Evolutionary conservation across 2,888 invertebrate genomes (phyloP).

Genomic region (Acleris emargana): DNA sequence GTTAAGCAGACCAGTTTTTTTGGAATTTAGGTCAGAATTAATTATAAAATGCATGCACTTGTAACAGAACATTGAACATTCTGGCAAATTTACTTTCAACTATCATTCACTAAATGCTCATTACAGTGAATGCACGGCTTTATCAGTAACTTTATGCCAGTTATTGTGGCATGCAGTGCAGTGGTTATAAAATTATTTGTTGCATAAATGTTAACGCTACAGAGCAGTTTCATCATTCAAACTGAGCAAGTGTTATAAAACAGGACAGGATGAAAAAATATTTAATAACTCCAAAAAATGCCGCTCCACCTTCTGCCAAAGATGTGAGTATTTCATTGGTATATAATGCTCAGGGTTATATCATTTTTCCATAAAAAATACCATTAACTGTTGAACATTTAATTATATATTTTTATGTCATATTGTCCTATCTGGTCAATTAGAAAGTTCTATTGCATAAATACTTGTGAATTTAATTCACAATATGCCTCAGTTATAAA

Average conservation of each 20-base stretch:
- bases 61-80: too few species aligned
- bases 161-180: conserved; percentile 6
- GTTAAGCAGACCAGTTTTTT: background rate
- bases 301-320: background rate
- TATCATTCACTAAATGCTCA: too few species aligned
- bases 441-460: too few species aligned
- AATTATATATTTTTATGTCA: too few species aligned
- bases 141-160: background rate
- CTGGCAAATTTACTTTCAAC: too few species aligned
- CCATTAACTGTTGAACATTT: too few species aligned
- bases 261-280: conserved; percentile 25
- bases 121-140: too few species aligned
- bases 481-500: too few species aligned
- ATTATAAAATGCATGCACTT: conserved; percentile 11
- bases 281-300: background rate
- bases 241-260: conserved; percentile 12
- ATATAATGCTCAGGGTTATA: too few species aligned
- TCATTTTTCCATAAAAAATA: too few species aligned
- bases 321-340: conserved; percentile 19
- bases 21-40: conserved; percentile 10
- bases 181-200: conserved; percentile 19
- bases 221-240: conserved; percentile 10
- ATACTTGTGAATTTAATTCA: too few species aligned
- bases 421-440: too few species aligned
- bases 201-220: conserved; percentile 20